phyloP scores from a whole-genome alignment of 2,888 invertebrate genomes.

The Blastobasis lacticolella region DNA sequence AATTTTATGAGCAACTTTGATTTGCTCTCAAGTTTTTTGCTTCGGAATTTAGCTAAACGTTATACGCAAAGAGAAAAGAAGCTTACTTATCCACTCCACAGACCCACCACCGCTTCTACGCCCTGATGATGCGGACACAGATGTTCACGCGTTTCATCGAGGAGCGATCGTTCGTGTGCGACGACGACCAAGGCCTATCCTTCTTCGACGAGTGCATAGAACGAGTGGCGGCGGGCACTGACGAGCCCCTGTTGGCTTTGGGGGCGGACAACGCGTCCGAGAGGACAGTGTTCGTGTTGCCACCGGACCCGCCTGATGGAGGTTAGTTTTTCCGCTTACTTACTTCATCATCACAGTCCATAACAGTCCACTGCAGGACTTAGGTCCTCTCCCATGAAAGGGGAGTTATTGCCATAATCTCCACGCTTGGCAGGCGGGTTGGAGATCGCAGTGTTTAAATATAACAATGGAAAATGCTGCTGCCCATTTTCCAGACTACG shows the following conservation, averaged over 20 bases:
- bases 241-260: conserved; percentile 83
- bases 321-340: conserved; percentile 24
- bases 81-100: conserved; percentile 17
- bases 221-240: conserved; percentile 59
- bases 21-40: no score
- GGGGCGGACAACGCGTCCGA: conserved; percentile 88
- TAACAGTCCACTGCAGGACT: no score
- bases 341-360: no score
- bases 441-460: no score
- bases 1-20: no score
- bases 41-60: no score
- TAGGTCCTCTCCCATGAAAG: no score
- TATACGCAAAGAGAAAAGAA: no score
- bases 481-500: no score
- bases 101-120: conserved; percentile 91
- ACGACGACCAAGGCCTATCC: conserved; percentile 93
- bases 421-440: no score
- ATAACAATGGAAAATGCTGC: no score
- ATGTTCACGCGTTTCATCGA: conserved; percentile 99
- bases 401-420: no score
- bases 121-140: conserved; percentile 92
- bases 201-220: conserved; percentile 97
- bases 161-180: conserved; percentile 98
- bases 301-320: conserved; percentile 83
- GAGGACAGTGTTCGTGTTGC: conserved; percentile 94